Base-by-base conservation (phyloP, 2,113 vertebrate genomes). In the Benitochromis conjunctus region DNA sequence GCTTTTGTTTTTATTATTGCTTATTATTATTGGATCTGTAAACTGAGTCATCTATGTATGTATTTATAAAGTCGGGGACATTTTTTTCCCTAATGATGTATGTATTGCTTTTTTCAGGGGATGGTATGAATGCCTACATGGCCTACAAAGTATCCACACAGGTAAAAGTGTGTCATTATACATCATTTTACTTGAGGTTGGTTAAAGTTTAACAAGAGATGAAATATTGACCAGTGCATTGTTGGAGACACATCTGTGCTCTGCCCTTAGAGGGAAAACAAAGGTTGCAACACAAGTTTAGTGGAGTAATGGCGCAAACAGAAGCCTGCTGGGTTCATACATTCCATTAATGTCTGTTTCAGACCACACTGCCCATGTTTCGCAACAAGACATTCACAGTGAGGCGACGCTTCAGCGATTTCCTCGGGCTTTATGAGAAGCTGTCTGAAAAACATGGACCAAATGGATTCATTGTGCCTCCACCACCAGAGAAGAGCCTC, bases 41-140 rank as follows among this genome's bases (percentile, higher is more conserved):
- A 18, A n/a, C 24, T n/a, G 24, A 76, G 4, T 51, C 31, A 51
- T 53, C 6, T 51, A 51, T 76, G 16, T 51, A 31, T 76, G 69
- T 31, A n/a, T 9, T 21, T 53, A 16, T 89, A 58, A 5, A 12
- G 43, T 57, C 11, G 4, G 31, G 41, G 80, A 3, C 46, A 29
- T n/a, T 29, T 34, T 53, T n/a, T 19, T n/a, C 7, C 6, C 7
- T 74, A 48, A 48, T 46, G 66, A 46, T 31, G 10, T 7, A n/a
- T n/a, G 5, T 34, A 76, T 57, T 66, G 34, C 4, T 2, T 24
- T 9, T 26, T 87, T 0, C 24, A 99, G 99, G 99, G 43, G 99
- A 99, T 16, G 98, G 99, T 24, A 99, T 99, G 98, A 99, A 97
- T 13, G 98, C 99, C 0, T 99, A 99, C 0, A 98, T 99, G 94